Percentiles rank a stretch among this genome's conserved stretches.
phyloP scores from a whole-genome alignment of 1,140 invertebrate genomes.

The Drosophila santomea region DNA sequence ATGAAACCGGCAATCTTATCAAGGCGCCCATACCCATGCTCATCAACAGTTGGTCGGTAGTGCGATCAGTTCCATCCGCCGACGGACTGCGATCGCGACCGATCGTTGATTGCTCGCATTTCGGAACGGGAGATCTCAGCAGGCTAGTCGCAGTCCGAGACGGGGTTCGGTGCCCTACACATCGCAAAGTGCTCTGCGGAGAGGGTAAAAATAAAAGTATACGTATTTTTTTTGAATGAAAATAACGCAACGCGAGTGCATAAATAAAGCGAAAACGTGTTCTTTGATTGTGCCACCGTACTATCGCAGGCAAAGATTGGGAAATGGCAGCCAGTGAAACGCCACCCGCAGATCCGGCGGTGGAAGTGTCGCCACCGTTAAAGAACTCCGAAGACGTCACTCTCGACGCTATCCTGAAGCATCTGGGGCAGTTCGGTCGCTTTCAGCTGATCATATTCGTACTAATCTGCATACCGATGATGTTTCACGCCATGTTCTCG shows the following conservation, averaged over 20 bases:
- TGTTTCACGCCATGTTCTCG: constrained; percentile 86
- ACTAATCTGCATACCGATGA: constrained; percentile 86
- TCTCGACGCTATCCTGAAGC: constrained; percentile 83
- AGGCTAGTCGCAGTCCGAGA: constrained; percentile 25
- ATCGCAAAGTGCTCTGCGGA: constrained; percentile 28
- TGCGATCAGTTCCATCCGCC: constrained; percentile 29
- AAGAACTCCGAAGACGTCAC: constrained; percentile 71
- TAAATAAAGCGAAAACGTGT: constrained; percentile 43
- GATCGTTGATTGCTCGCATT: constrained; percentile 22
- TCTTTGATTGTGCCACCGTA: constrained; percentile 10
- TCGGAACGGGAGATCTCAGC: constrained; percentile 18
- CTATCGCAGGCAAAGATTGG: constrained; percentile 6
- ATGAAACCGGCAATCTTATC: constrained; percentile 19
- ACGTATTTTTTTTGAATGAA: constrained; percentile 31
- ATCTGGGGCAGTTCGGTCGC: constrained; percentile 86
- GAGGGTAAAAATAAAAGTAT: constrained; percentile 51
- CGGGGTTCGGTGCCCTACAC: constrained; percentile 33
- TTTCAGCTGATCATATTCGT: constrained; percentile 86
- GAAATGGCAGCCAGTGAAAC: constrained; percentile 58
- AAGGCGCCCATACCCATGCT: background rate
- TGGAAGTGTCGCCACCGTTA: constrained; percentile 7
- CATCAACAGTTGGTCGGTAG: constrained; percentile 39
- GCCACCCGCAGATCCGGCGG: constrained; percentile 31
- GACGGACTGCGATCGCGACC: constrained; percentile 26
- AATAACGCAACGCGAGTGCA: constrained; percentile 34